Evolutionary conservation across 2,113 vertebrate species (phyloP), one percentile per base, ranked within the genome.

Genomic region (Hucho hucho): DNA sequence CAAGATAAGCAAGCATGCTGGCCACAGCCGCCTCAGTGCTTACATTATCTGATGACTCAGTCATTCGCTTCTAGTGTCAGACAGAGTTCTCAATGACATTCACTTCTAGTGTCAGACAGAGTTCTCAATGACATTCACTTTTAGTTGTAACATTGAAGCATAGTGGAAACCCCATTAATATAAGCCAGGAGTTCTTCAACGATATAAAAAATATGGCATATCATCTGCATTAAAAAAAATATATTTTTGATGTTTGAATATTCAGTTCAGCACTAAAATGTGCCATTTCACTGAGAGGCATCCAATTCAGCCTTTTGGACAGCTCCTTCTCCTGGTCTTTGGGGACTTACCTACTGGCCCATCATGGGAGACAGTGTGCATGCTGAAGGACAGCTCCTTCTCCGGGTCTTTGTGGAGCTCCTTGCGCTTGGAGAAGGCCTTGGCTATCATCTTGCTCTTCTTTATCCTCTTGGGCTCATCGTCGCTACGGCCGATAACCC

Each of bases 401-500:
- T 95, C 95, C 0, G 97, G 97, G 87, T 99, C 94, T 0, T 95
- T 95, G 81, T 97, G 95, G 46, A 99, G 93, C 88, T 99, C 97
- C 22, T 97, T 96, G 75, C 98, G 92, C 88, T 96, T 94, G 6
- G 97, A 96, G 84, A 99, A 99, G 2, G 98, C 98, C 87, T 99
- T 99, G 6, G 98, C 98, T 0, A 99, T 99, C 98, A 99, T 99
- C 89, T 96, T 98, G 92, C 98, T 99, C 90, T 99, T 99, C 90
- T 98, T 98, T 82, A 99, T 96, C 87, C 97, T 93, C 84, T 98
- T 99, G 74, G 97, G 98, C 29, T 98, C 97, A 6, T 98, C 94
- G 0, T 97, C 96, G 4, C 96, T 97, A 11, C 95, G 95, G 16
- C 98, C 97, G 0, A 96, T 95, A 81, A 99, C 92, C 90, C 98